Evolutionary conservation across 2,113 vertebrate genomes (phyloP).

Genomic region (Pholis gunnellus): DNA sequence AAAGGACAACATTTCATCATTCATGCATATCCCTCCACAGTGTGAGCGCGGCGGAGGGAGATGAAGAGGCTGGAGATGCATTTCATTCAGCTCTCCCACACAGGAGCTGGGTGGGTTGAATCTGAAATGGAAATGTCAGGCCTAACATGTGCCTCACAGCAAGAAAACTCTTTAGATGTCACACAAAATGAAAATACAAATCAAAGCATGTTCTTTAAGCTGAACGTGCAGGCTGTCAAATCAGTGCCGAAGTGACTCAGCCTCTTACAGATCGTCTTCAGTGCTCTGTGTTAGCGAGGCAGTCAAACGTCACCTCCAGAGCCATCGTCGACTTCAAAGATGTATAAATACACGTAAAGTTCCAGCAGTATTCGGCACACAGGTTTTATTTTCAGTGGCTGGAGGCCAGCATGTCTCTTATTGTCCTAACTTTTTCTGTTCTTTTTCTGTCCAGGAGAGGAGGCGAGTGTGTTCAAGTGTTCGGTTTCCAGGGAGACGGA

Average conservation of each 20-base stretch:
- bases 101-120: background rate
- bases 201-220: background rate
- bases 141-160: background rate
- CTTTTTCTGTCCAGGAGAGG: constrained; percentile 84
- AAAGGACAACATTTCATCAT: background rate
- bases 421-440: constrained; percentile 32
- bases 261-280: background rate
- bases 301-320: background rate
- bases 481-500: constrained; percentile 91
- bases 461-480: constrained; percentile 94
- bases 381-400: background rate
- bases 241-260: background rate
- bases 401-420: background rate
- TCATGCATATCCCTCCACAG: background rate
- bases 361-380: background rate
- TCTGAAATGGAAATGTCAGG: background rate
- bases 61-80: background rate
- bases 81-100: constrained; percentile 4
- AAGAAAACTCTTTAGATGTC: background rate
- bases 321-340: background rate
- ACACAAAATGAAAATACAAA: background rate
- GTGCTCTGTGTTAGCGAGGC: background rate
- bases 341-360: background rate
- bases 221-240: background rate
- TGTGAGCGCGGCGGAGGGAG: background rate